Base-by-base conservation (phyloP, 2,113 vertebrate species). In the Cryptomyrus ogoouensis region DNA sequence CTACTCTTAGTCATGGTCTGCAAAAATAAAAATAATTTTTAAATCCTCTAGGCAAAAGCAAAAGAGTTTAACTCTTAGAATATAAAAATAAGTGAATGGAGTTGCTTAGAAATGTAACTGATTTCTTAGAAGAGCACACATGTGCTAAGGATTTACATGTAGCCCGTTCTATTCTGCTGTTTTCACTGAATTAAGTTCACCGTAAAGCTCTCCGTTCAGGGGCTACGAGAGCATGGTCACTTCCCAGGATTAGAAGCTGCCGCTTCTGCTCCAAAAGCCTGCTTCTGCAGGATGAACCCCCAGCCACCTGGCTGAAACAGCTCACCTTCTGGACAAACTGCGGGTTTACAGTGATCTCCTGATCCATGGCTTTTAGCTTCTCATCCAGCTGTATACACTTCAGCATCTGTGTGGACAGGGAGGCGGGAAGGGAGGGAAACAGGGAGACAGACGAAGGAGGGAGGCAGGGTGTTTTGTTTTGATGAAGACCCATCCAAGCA, bases 371-470 rank as follows among this genome's bases (percentile, higher is more conserved):
- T 96, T 99, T 99, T 96, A 99, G 97, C 94, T 98, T 97, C 93
- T 99, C 98, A 90, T 99, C 98, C 92, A 99, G 95, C 95, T 99
- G 98, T 97, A 99, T 99, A 97, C 98, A 99, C 94, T 98, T 99
- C 94, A 99, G 97, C 98, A 99, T 99, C 98, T 99, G 94, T 27
- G 12, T 46, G 31, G 56, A 46, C 93, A 80, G 5, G 46, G 49
- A 24, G 44, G 2, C 17, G 3, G 52, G 19, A 0, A 56, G 53
- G 53, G 53, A 15, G 49, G 49, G 15, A 3, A 15, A 44, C 93
- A 77, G 74, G 58, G 58, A 27, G 24, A 2, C 8, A 27, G 21
- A 19, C 1, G 21, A n/a, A 7, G 21, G 21, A 62, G 24, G 7
- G 58, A 62, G 58, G 24, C 2, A n/a, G n/a, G 58, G 58, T n/a